Conservation (phyloP, 2,797 vertebrate genomes). For the Malurus leucopterus region DNA sequence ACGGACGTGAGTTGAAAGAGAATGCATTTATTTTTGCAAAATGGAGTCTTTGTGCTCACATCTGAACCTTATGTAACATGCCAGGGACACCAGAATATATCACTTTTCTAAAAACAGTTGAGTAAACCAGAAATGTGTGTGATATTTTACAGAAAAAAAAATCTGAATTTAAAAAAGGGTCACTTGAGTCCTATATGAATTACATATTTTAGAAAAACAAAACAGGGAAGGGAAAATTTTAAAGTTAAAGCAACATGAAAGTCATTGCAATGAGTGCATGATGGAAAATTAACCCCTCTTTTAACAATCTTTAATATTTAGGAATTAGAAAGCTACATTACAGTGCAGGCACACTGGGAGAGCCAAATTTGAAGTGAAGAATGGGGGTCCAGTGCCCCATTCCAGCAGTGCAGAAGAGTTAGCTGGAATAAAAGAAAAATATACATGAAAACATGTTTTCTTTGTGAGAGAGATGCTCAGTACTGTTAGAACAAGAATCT, state of each 20-base stretch:
- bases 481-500: not conserved
- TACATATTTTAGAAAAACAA: constrained; percentile 10
- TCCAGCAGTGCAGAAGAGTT: not conserved
- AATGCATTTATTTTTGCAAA: constrained; percentile 52
- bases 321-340: not conserved
- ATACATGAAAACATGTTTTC: not conserved
- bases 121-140: constrained; percentile 29
- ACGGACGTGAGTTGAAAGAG: not conserved
- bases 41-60: constrained; percentile 34
- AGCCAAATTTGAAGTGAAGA: not conserved
- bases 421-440: not conserved
- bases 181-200: not conserved
- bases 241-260: not conserved
- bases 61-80: not conserved
- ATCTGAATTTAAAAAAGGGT: not conserved
- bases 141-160: constrained; percentile 8
- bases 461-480: not conserved
- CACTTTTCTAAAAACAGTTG: constrained; percentile 22
- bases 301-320: not conserved
- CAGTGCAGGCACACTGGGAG: not conserved
- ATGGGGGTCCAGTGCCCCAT: not conserved
- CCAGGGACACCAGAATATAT: constrained; percentile 23
- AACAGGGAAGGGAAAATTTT: not conserved
- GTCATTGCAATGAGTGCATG: not conserved
- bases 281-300: not conserved